Base-by-base conservation (phyloP, 2,888 invertebrate species). In the Tetragonula carbonaria region DNA sequence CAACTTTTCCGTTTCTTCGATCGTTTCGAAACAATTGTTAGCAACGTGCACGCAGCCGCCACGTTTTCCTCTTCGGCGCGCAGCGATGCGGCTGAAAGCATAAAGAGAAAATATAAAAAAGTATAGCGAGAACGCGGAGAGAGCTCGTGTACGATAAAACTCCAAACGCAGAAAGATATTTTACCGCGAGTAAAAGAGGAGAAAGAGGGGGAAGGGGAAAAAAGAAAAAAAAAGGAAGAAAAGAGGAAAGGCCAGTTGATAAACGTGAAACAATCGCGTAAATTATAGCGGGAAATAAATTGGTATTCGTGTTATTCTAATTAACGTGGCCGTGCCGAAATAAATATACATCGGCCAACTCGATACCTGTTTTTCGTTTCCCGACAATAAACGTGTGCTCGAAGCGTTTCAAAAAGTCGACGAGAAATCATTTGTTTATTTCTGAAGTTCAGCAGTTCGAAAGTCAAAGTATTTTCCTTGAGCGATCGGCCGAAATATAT, bases 351-450 rank as follows among this genome's bases (percentile, higher is more conserved):
- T 74, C 16, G 28, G 28, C 38, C 63, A 21, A 13, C 5, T 33
- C 13, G 65, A 21, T 65, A 21, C 3, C n/a, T 2, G 8, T 62
- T n/a, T 62, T 16, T 21, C n/a, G 38, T 11, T 45, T 1, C 13
- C n/a, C 18, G 3, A 18, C 65, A 53, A 63, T 28, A 50, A 50
- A 28, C 63, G 13, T n/a, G 63, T 38, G 65, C 18, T 23, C 23
- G n/a, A 38, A 53, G 21, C 33, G 53, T 18, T 5, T 18, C 38
- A 62, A 70, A 77, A 70, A 77, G 63, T 71, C 51, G 14, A 71
- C 23, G 71, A 63, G 14, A 38, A 50, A n/a, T 16, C 33, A 38
- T 38, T 71, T 23, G 62, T 62, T 28, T 71, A 23, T 63, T 77
- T 63, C 11, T 23, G 50, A 51, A 16, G 38, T n/a, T 4, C 45